Percentiles rank a stretch among this genome's conserved stretches.
phyloP scores from a whole-genome alignment of 2,888 invertebrate species.

The Phengaris alcon region DNA sequence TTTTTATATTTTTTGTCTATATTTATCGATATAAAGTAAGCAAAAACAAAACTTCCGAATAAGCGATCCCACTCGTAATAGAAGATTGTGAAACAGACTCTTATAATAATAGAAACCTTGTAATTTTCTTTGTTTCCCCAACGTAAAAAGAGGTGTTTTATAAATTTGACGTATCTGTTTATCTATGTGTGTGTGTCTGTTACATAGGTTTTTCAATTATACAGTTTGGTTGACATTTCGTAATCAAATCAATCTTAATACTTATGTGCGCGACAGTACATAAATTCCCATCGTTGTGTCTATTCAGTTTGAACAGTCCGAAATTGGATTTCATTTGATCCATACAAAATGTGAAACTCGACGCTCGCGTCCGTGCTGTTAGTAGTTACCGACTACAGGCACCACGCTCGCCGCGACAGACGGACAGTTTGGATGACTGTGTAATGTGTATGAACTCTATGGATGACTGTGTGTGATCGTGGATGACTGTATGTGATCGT shows the following conservation, averaged over 20 bases:
- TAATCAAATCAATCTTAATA: background rate
- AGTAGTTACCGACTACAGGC: background rate
- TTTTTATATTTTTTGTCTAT: too few species aligned
- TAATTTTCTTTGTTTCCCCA: too few species aligned
- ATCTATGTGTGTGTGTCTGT: too few species aligned
- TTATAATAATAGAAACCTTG: too few species aligned
- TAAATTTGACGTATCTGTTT: too few species aligned
- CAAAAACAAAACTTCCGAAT: too few species aligned
- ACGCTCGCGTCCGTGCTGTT: conserved; percentile 6
- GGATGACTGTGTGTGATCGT: background rate
- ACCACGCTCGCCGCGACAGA: background rate
- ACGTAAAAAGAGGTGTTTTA: too few species aligned
- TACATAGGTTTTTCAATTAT: too few species aligned
- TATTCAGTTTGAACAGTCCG: conserved; percentile 32
- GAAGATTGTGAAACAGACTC: too few species aligned
- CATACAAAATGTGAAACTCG: conserved; percentile 31
- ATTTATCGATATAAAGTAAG: too few species aligned
- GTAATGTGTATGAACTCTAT: background rate
- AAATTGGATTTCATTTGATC: conserved; percentile 32
- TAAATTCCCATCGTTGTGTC: conserved; percentile 30
- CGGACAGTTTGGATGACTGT: background rate
- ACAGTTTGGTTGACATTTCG: background rate
- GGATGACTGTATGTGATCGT: background rate
- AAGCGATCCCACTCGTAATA: too few species aligned
- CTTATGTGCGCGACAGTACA: background rate